These are phyloP conservation scores for Rhagium mordax DNA, from an alignment of 2,888 invertebrate species.

Conservation along the genomic window DNA sequence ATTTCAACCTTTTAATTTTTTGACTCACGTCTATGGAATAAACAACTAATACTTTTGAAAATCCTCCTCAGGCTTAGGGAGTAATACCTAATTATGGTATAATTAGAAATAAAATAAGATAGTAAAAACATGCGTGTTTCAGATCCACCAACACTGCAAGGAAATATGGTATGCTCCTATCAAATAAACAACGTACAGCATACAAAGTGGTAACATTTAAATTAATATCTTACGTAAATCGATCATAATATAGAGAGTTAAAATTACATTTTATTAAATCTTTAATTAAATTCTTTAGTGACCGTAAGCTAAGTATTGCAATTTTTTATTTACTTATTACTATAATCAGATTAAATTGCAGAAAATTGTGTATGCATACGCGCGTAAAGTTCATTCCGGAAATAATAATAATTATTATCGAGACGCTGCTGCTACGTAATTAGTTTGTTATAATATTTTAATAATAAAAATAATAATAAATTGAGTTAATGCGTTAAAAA, in stretches of 20 bases:
- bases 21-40: no score
- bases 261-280: not conserved
- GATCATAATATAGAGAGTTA: not conserved
- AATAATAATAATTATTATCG: not conserved
- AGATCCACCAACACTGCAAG: no score
- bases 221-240: not conserved
- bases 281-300: not conserved
- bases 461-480: no score
- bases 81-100: no score
- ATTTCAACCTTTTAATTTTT: no score
- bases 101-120: no score
- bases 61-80: no score
- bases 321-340: not conserved
- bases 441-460: not conserved
- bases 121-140: no score
- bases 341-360: not conserved
- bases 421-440: not conserved
- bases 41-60: no score
- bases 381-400: not conserved
- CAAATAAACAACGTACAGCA: not conserved
- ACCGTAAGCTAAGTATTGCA: not conserved
- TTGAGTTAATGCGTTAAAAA: no score
- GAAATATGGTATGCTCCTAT: no score
- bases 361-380: not conserved
- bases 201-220: not conserved